Evolutionary conservation across 1,140 invertebrate species (phyloP).

Genomic region (Drosophila jambulina): DNA sequence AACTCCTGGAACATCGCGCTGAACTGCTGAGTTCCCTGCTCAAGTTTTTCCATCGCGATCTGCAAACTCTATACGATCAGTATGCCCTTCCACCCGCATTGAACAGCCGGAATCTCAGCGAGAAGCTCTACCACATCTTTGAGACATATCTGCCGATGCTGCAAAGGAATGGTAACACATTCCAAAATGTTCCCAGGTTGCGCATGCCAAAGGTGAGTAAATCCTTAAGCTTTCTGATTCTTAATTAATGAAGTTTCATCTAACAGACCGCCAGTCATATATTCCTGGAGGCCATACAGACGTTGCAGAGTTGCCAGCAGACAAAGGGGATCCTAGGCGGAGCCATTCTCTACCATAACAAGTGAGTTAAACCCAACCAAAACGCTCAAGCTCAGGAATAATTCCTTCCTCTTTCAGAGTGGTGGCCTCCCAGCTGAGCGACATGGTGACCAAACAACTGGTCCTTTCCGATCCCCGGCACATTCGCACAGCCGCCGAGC

Average conservation of each 20-base stretch:
- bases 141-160: constrained; percentile 93
- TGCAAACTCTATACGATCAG: constrained; percentile 88
- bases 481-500: constrained; percentile 91
- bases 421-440: constrained; percentile 91
- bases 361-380: constrained; percentile 86
- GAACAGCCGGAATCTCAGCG: constrained; percentile 87
- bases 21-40: constrained; percentile 90
- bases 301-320: constrained; percentile 91
- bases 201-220: constrained; percentile 90
- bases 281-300: constrained; percentile 92
- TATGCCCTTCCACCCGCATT: constrained; percentile 83
- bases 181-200: constrained; percentile 91
- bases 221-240: no score
- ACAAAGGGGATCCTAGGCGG: constrained; percentile 91
- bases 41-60: constrained; percentile 92
- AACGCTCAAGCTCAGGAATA: not conserved
- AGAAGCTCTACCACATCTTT: constrained; percentile 93
- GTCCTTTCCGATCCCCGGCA: constrained; percentile 92
- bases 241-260: not conserved
- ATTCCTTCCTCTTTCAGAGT: constrained; percentile 86
- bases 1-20: constrained; percentile 91
- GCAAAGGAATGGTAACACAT: constrained; percentile 91
- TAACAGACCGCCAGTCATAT: constrained; percentile 91
- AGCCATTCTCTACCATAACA: constrained; percentile 92
- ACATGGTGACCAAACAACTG: constrained; percentile 90